Evolutionary conservation across 92 coral and sea anemone genomes (phyloP), one percentile per base, ranked within the genome.

Genomic region (Porites lobata): DNA sequence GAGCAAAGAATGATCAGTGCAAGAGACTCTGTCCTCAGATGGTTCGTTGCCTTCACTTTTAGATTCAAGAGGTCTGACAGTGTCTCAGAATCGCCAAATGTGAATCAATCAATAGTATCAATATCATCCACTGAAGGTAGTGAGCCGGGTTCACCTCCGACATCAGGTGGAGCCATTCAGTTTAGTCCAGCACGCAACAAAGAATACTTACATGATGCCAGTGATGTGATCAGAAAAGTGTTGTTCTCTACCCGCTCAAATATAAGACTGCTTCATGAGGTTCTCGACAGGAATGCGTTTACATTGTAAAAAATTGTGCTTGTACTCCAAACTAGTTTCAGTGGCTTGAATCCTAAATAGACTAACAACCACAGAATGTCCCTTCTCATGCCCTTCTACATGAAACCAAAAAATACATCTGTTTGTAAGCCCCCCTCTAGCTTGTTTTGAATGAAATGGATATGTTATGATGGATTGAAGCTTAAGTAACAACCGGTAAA

Each of bases 31-130:
- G 99, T 96, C 58, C 80, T 96, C 26, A 87, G 98, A 57, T 96
- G 99, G 99, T 96, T 96, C 84, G 99, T 95, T 7, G 96, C 96
- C 72, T 96, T 96, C 81, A 92, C 98, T 50, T 94, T 94, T 9
- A 90, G 96, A 68, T 95, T 96, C 87, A 95, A 91, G 80, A 91
- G 96, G 68, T 87, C 86, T 38, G 76, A 81, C 29, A 89, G 83
- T 29, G 81, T 79, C n/a, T 56, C 83, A 7, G 95, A 80, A 66
- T 65, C 87, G 7, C 80, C 94, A 24, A 68, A 62, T 75, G 78
- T 86, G 65, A 90, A 90, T 70, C 95, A 86, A 64, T 93, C 99
- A 10, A 79, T 92, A 53, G 98, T 93, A 38, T 91, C 96, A n/a
- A 83, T 84, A 63, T 70, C 93, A 6, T 89, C 96, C 63, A 61